phyloP scores from a whole-genome alignment of 2,797 vertebrate genomes.

The Brachymystax lenok region DNA sequence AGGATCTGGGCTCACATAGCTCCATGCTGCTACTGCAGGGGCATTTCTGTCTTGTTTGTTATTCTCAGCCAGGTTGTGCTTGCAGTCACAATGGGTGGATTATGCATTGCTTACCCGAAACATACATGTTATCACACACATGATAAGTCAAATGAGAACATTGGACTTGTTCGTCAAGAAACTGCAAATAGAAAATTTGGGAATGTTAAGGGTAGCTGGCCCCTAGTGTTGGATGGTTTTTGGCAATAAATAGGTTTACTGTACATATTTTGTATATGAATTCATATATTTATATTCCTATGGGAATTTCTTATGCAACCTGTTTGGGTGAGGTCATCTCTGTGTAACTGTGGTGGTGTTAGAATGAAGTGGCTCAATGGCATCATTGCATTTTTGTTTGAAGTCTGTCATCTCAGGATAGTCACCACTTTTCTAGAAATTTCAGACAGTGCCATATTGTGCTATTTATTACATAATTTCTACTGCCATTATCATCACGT shows the following conservation, averaged over 20 bases:
- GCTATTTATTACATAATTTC: background rate
- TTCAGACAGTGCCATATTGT: background rate
- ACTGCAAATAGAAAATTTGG: background rate
- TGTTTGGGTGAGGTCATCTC: slow-evolving; percentile 47
- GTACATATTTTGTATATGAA: slow-evolving; percentile 60
- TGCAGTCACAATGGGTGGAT: slow-evolving; percentile 11
- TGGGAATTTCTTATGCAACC: slow-evolving; percentile 68
- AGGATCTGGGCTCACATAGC: slow-evolving; percentile 3
- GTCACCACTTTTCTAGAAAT: slow-evolving; percentile 20
- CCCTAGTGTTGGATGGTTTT: slow-evolving; percentile 16
- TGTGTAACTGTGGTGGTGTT: slow-evolving; percentile 35
- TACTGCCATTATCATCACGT: slow-evolving; percentile 16
- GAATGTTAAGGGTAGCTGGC: slow-evolving; percentile 16
- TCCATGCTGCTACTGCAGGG: background rate
- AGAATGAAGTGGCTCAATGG: slow-evolving; percentile 30
- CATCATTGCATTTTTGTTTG: slow-evolving; percentile 20
- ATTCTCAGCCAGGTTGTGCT: background rate
- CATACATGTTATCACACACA: background rate
- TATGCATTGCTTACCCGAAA: slow-evolving; percentile 12
- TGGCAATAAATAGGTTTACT: slow-evolving; percentile 47
- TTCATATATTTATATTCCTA: slow-evolving; percentile 63
- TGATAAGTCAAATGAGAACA: slow-evolving; percentile 25
- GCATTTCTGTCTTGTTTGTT: slow-evolving; percentile 1
- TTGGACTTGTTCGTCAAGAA: slow-evolving; percentile 14
- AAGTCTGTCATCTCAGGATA: slow-evolving; percentile 46